Evolutionary conservation across 2,797 vertebrate genomes (phyloP).

Genomic region (Numenius phaeopus): DNA sequence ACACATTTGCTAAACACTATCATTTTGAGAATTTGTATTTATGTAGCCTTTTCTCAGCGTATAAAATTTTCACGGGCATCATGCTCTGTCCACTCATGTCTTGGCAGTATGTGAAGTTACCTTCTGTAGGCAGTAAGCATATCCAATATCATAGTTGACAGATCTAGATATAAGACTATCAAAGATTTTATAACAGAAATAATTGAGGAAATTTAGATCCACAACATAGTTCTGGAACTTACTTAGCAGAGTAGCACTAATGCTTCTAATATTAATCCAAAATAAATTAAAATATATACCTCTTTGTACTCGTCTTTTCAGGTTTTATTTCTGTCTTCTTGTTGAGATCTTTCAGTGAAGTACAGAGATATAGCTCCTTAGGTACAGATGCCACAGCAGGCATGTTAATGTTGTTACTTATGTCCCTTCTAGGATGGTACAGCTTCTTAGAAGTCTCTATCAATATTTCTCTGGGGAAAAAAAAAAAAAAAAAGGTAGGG

Average conservation of each 20-base stretch:
- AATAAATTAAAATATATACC: constrained; percentile 73
- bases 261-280: background rate
- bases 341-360: constrained; percentile 94
- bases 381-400: constrained; percentile 91
- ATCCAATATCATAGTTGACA: background rate
- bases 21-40: background rate
- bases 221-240: background rate
- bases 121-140: background rate
- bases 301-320: constrained; percentile 91
- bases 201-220: background rate
- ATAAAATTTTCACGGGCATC: background rate
- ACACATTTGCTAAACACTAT: background rate
- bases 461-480: constrained; percentile 39
- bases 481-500: background rate
- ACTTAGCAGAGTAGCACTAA: background rate
- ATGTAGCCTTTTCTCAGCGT: background rate
- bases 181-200: background rate
- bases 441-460: constrained; percentile 46
- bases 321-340: constrained; percentile 95
- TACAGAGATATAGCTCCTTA: constrained; percentile 94
- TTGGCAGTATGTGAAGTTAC: background rate
- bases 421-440: constrained; percentile 23
- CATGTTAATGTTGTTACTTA: constrained; percentile 82
- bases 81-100: background rate
- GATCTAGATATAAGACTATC: background rate